phyloP scores from a whole-genome alignment of 2,113 vertebrate genomes.

The Laticauda colubrina region DNA sequence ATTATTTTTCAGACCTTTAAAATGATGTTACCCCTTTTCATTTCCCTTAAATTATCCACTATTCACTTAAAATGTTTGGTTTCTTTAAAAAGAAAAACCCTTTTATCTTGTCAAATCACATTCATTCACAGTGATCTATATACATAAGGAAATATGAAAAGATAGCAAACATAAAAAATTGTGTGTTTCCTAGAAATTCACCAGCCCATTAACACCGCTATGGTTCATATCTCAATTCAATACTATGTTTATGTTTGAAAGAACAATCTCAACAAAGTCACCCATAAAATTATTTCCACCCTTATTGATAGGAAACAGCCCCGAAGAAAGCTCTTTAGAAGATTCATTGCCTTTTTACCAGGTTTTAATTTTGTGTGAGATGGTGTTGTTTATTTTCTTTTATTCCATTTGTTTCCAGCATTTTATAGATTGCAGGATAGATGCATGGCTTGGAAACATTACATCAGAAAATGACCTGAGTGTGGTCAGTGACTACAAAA shows the following conservation, averaged over 20 bases:
- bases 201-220: conserved; percentile 52
- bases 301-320: not conserved
- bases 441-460: not conserved
- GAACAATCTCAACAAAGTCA: conserved; percentile 9
- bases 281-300: conserved; percentile 44
- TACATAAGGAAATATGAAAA: conserved; percentile 44
- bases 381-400: not conserved
- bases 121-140: conserved; percentile 53
- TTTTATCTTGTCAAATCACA: conserved; percentile 65
- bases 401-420: not conserved
- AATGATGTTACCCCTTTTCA: conserved; percentile 57
- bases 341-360: not conserved
- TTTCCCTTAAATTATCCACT: conserved; percentile 51
- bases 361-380: not conserved
- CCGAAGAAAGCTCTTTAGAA: not conserved
- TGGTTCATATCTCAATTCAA: conserved; percentile 50
- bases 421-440: not conserved
- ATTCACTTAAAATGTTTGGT: conserved; percentile 66
- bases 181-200: conserved; percentile 67
- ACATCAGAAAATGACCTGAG: not conserved
- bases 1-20: conserved; percentile 50
- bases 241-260: conserved; percentile 5
- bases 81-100: conserved; percentile 49
- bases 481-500: not conserved
- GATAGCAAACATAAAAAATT: conserved; percentile 68